phyloP scores from a whole-genome alignment of 2,888 invertebrate species.

The Deroplatys truncata region DNA sequence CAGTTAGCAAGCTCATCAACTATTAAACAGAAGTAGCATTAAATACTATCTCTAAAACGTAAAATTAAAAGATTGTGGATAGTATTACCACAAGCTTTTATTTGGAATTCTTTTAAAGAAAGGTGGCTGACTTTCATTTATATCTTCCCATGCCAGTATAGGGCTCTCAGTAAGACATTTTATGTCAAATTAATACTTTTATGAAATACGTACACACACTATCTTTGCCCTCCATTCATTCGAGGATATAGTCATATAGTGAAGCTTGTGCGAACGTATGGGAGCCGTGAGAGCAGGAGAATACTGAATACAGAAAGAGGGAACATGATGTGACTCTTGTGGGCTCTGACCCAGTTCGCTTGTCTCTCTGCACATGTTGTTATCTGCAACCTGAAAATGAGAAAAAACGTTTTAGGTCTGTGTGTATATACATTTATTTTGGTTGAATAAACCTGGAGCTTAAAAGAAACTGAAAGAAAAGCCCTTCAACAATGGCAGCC shows the following conservation, averaged over 20 bases:
- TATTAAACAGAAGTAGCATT: too few relatives aligned
- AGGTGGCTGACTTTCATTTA: background rate
- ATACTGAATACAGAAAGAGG: constrained; percentile 7
- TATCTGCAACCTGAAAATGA: background rate
- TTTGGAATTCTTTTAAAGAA: background rate
- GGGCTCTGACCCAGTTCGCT: background rate
- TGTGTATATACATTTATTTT: too few relatives aligned
- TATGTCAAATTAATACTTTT: background rate
- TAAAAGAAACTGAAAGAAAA: too few relatives aligned
- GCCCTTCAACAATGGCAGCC: too few relatives aligned
- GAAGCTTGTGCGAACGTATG: background rate
- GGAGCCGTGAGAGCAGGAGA: background rate
- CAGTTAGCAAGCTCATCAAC: too few relatives aligned
- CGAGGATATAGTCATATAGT: background rate
- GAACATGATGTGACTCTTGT: background rate
- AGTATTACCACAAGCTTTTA: background rate
- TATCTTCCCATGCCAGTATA: background rate
- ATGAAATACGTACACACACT: background rate
- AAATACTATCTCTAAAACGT: too few relatives aligned
- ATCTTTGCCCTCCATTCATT: background rate
- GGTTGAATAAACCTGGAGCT: too few relatives aligned
- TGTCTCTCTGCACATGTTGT: background rate
- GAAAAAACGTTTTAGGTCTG: background rate
- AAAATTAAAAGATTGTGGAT: too few relatives aligned
- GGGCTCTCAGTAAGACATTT: background rate